phyloP scores from a whole-genome alignment of 1,140 invertebrate species.

The Heliconius nattereri region DNA sequence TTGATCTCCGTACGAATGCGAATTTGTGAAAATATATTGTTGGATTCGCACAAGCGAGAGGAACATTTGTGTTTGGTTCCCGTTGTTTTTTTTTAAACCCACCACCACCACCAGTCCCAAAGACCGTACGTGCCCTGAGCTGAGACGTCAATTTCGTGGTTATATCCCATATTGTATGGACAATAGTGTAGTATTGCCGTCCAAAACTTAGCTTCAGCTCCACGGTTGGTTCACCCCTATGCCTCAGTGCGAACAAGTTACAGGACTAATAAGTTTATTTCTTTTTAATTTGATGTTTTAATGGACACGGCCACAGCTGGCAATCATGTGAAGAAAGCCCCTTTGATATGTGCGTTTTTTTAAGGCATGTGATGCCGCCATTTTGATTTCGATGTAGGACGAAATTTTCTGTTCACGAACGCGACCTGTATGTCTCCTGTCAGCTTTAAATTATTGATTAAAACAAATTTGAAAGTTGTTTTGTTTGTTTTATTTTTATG shows the following conservation, averaged over 20 bases:
- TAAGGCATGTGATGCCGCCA: slow-evolving; percentile 54
- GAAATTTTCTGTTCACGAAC: slow-evolving; percentile 61
- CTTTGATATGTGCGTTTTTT: slow-evolving; percentile 44
- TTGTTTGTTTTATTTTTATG: slow-evolving; percentile 50
- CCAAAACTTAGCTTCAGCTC: slow-evolving; percentile 38
- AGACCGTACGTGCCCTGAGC: neutral
- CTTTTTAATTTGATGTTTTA: slow-evolving; percentile 36
- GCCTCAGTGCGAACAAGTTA: slow-evolving; percentile 29
- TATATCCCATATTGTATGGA: slow-evolving; percentile 23
- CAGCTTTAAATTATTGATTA: slow-evolving; percentile 81
- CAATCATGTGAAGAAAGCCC: slow-evolving; percentile 29
- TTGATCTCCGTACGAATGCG: slow-evolving; percentile 33
- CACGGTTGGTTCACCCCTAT: slow-evolving; percentile 21
- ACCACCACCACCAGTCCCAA: neutral
- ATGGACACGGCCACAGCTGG: slow-evolving; percentile 27
- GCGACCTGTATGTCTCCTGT: slow-evolving; percentile 62
- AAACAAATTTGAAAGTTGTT: slow-evolving; percentile 73
- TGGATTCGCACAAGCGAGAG: slow-evolving; percentile 52
- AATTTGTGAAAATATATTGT: slow-evolving; percentile 42
- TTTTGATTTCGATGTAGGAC: slow-evolving; percentile 32
- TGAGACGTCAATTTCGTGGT: neutral
- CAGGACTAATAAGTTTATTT: slow-evolving; percentile 18
- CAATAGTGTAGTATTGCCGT: slow-evolving; percentile 50
- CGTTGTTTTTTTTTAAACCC: slow-evolving; percentile 45
- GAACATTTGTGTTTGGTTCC: slow-evolving; percentile 49